phyloP scores from a whole-genome alignment of 2,113 vertebrate genomes.

The Lasiurus cinereus region DNA sequence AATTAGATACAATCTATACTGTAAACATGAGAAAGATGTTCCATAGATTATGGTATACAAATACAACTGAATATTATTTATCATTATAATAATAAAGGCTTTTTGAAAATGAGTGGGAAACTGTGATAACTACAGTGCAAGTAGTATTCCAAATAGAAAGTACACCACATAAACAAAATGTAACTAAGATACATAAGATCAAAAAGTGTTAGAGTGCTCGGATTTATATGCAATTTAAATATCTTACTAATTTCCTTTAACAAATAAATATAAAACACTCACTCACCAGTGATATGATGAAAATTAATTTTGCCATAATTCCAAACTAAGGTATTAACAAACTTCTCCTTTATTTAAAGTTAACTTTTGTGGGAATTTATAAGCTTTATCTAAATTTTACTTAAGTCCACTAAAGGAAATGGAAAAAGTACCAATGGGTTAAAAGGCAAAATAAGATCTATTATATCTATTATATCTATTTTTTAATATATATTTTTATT shows the following conservation, averaged over 20 bases:
- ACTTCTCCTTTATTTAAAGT: constrained; percentile 23
- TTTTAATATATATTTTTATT: too few relatives aligned
- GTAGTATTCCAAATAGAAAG: background rate
- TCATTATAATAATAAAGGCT: background rate
- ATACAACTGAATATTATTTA: background rate
- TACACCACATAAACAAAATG: constrained; percentile 26
- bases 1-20: background rate
- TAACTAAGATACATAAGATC: background rate
- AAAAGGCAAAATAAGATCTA: background rate
- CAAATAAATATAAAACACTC: constrained; percentile 51
- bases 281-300: background rate
- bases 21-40: background rate
- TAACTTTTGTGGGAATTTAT: background rate
- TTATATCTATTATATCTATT: background rate
- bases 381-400: constrained; percentile 37
- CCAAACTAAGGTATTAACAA: constrained; percentile 36
- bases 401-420: constrained; percentile 10
- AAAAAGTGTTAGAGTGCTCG: constrained; percentile 1
- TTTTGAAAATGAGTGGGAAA: constrained; percentile 17
- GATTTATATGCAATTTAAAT: constrained; percentile 23
- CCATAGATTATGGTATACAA: background rate
- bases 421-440: background rate
- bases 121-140: background rate
- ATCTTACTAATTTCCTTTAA: constrained; percentile 46
- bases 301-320: constrained; percentile 51